These are phyloP conservation scores for Aphidius gifuensis DNA, from an alignment of 1,140 invertebrate genomes.

Conservation along the genomic window DNA sequence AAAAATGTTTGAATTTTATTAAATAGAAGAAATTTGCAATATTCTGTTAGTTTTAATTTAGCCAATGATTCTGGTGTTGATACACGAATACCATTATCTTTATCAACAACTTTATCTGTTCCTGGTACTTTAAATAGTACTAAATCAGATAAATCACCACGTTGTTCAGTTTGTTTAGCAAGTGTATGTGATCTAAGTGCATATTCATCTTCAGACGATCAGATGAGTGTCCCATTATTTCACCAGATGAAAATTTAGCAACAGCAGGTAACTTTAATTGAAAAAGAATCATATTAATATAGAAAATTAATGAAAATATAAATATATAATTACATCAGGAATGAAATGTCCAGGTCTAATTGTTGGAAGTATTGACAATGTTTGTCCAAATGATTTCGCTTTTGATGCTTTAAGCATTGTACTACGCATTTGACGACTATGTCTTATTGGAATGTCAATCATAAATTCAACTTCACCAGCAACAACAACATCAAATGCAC, in stretches of 20 bases:
- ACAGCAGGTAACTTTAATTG: slow-evolving; percentile 83
- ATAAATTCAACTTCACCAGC: slow-evolving; percentile 98
- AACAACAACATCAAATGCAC: slow-evolving; percentile 84
- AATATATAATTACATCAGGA: slow-evolving; percentile 66
- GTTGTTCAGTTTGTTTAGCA: slow-evolving; percentile 82
- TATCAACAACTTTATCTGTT: slow-evolving; percentile 68
- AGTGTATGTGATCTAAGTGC: slow-evolving; percentile 87
- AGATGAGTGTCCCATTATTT: slow-evolving; percentile 97
- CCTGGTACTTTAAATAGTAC: slow-evolving; percentile 83
- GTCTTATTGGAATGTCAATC: slow-evolving; percentile 97
- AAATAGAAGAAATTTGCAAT: too few species aligned
- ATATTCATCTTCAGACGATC: slow-evolving; percentile 97
- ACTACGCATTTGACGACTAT: slow-evolving; percentile 88
- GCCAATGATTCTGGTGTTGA: slow-evolving; percentile 84
- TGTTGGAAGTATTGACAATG: slow-evolving; percentile 70
- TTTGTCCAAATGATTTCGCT: slow-evolving; percentile 82
- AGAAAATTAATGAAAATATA: slow-evolving; percentile 1
- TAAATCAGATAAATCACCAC: slow-evolving; percentile 87
- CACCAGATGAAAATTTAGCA: slow-evolving; percentile 95
- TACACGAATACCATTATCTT: slow-evolving; percentile 95
- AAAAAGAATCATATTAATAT: slow-evolving; percentile 28
- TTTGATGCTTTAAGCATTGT: slow-evolving; percentile 87
- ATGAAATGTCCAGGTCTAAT: slow-evolving; percentile 71
- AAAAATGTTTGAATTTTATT: too few species aligned
- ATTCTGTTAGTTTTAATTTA: slow-evolving; percentile 89